Percentiles rank a stretch among this genome's conserved stretches.
Evolutionary conservation across 2,797 vertebrate species (phyloP).

Genomic region (Synanceia verrucosa): DNA sequence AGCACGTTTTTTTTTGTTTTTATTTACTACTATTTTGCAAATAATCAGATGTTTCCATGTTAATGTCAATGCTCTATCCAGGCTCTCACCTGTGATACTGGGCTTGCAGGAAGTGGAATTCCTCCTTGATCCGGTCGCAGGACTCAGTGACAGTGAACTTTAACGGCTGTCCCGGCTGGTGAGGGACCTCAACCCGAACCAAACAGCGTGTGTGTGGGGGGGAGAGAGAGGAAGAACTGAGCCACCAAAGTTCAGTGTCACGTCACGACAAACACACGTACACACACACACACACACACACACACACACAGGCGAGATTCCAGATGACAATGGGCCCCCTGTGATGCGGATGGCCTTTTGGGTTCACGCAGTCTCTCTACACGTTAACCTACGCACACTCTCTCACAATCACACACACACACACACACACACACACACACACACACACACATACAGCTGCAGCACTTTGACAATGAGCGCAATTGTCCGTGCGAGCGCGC

Average conservation of each 20-base stretch:
- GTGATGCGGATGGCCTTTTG: constrained; percentile 54
- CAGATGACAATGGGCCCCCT: constrained; percentile 68
- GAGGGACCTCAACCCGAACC: constrained; percentile 85
- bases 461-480: constrained; percentile 67
- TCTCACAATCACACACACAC: constrained; percentile 37
- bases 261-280: constrained; percentile 42
- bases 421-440: constrained; percentile 47
- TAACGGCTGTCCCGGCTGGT: constrained; percentile 94
- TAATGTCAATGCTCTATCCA: background rate
- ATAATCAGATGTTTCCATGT: background rate
- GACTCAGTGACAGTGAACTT: constrained; percentile 97
- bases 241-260: constrained; percentile 65
- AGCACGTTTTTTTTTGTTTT: too few relatives aligned
- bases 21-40: background rate
- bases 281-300: constrained; percentile 17
- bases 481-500: constrained; percentile 71
- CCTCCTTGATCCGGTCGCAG: constrained; percentile 97
- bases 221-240: constrained; percentile 62
- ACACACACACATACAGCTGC: constrained; percentile 57
- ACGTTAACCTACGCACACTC: constrained; percentile 49
- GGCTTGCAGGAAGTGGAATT: constrained; percentile 97
- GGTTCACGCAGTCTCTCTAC: constrained; percentile 49
- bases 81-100: constrained; percentile 93
- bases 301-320: constrained; percentile 35
- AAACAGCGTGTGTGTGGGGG: constrained; percentile 25